Evolutionary conservation across 1,140 invertebrate genomes (phyloP).

Genomic region (Neodiprion virginianus): DNA sequence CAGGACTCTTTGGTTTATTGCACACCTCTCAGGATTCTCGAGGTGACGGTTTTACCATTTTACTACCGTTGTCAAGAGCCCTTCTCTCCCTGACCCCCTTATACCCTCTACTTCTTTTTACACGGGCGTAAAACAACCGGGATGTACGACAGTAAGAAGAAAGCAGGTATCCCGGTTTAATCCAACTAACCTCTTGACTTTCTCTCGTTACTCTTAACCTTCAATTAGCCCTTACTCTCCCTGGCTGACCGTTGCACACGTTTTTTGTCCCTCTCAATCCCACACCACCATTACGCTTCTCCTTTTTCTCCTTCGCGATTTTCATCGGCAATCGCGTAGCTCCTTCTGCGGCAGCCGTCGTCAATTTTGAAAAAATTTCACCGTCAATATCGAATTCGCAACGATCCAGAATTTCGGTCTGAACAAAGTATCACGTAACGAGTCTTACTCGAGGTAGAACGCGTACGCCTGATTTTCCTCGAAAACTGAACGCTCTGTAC

Average conservation of each 20-base stretch:
- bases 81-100: neutral
- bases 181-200: neutral
- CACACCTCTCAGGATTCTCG: neutral
- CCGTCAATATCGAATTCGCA: too few relatives aligned
- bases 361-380: too few relatives aligned
- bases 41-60: constrained; percentile 7
- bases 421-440: too few relatives aligned
- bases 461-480: too few relatives aligned
- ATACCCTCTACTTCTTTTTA: neutral
- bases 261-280: neutral
- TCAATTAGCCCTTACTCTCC: neutral
- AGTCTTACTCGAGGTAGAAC: too few relatives aligned
- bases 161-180: neutral
- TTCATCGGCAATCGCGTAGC: too few relatives aligned
- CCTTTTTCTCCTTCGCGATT: too few relatives aligned
- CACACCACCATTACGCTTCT: too few relatives aligned
- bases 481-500: too few relatives aligned
- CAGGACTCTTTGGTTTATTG: neutral
- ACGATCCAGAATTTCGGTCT: too few relatives aligned
- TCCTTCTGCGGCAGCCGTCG: too few relatives aligned
- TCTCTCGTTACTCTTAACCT: neutral
- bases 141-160: neutral
- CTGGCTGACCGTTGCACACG: neutral
- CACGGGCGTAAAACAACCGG: neutral
- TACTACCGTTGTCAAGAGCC: neutral